Evolutionary conservation across 2,888 invertebrate species (phyloP).

Genomic region (Pollenia labialis): DNA sequence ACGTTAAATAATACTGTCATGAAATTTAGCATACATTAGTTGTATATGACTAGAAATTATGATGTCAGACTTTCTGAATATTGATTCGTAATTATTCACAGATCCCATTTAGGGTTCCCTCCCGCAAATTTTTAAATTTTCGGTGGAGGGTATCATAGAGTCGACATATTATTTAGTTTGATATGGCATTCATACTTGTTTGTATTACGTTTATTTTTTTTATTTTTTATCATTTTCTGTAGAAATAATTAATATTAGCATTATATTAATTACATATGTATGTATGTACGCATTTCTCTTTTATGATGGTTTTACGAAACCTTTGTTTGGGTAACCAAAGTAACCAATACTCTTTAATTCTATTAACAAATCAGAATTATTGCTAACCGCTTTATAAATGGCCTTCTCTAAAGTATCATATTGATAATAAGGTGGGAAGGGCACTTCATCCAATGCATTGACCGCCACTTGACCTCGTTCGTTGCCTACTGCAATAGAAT

Average conservation of each 20-base stretch:
- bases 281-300: not conserved
- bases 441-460: slow-evolving; percentile 89
- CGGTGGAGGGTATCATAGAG: no score
- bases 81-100: no score
- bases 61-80: no score
- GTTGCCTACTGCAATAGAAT: slow-evolving; percentile 89
- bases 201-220: no score
- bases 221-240: not conserved
- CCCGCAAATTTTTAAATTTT: no score
- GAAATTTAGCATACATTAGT: no score
- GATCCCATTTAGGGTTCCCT: no score
- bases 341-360: slow-evolving; percentile 86
- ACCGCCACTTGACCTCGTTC: slow-evolving; percentile 88
- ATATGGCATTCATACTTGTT: no score
- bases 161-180: no score
- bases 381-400: slow-evolving; percentile 87
- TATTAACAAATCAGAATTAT: slow-evolving; percentile 87
- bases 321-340: slow-evolving; percentile 79
- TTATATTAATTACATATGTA: not conserved
- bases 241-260: not conserved
- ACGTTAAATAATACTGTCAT: no score
- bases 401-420: slow-evolving; percentile 87
- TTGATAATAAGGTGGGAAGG: slow-evolving; percentile 89
- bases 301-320: slow-evolving; percentile 38
- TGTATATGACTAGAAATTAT: no score